A percentile compares a stretch with the other conserved stretches of the same genome.
Conservation (phyloP, 2,888 invertebrate species). For the Heliconius sara region DNA sequence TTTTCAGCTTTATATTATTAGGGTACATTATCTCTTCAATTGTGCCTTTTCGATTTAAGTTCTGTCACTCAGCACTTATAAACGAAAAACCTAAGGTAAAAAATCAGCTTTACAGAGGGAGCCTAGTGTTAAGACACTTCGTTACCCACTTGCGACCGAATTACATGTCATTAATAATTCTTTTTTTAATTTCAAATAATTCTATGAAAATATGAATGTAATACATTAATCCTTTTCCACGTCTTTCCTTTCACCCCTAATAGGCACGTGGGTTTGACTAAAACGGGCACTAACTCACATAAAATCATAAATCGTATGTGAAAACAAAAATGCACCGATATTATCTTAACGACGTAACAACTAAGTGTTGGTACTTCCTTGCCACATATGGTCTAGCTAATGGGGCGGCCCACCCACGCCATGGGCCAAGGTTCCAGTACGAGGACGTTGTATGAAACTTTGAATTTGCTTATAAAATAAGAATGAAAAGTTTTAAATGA, state of each 20-base stretch:
- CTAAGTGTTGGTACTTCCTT: slow-evolving; percentile 33
- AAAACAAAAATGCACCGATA: slow-evolving; percentile 47
- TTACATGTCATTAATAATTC: too few species aligned
- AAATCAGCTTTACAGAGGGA: too few species aligned
- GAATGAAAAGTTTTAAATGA: not conserved
- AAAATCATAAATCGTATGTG: slow-evolving; percentile 34
- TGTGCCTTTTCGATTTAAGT: too few species aligned
- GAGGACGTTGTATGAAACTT: slow-evolving; percentile 16
- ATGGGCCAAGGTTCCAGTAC: slow-evolving; percentile 39
- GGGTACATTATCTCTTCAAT: not conserved
- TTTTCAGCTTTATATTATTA: not conserved
- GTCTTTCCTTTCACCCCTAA: not conserved
- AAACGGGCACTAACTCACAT: slow-evolving; percentile 4
- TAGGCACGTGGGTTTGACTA: slow-evolving; percentile 6
- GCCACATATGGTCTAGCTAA: slow-evolving; percentile 46
- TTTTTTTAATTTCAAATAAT: too few species aligned
- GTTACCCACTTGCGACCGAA: too few species aligned
- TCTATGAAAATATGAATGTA: not conserved
- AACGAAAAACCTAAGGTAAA: too few species aligned
- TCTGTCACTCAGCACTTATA: not conserved
- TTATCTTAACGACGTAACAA: slow-evolving; percentile 43
- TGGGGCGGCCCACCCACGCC: slow-evolving; percentile 49
- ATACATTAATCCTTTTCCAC: not conserved
- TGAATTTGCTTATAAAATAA: slow-evolving; percentile 6
- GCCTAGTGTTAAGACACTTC: too few species aligned